phyloP scores from a whole-genome alignment of 2,113 vertebrate genomes.

The Eurystomus gularis region DNA sequence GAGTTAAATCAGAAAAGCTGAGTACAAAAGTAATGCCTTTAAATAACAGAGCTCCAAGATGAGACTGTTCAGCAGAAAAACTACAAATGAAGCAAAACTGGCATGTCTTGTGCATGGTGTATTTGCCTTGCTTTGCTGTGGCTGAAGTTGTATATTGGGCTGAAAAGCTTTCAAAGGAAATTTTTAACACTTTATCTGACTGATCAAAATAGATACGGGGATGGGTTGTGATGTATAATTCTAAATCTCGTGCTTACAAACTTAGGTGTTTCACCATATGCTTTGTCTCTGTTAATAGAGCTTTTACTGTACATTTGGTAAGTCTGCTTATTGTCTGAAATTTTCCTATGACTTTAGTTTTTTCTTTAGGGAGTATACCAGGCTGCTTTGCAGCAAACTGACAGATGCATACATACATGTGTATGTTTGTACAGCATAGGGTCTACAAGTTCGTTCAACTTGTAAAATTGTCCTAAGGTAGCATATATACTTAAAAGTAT shows the following conservation, averaged over 20 bases:
- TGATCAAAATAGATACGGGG: background rate
- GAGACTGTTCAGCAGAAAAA: background rate
- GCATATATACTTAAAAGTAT: background rate
- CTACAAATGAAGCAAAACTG: background rate
- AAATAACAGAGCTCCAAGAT: background rate
- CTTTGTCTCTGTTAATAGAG: background rate
- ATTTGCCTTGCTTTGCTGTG: background rate
- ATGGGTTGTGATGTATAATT: background rate
- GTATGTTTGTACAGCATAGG: background rate
- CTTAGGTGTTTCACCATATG: background rate
- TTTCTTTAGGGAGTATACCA: background rate
- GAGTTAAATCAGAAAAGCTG: background rate
- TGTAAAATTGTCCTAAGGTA: background rate
- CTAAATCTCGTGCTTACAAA: background rate
- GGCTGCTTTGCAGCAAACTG: background rate
- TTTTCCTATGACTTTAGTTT: background rate
- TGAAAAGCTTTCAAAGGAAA: background rate
- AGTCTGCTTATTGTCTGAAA: background rate
- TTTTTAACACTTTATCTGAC: background rate
- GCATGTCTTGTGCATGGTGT: background rate
- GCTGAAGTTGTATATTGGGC: background rate
- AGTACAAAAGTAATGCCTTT: background rate
- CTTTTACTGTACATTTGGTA: background rate
- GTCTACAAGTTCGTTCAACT: background rate
- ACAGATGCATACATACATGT: background rate